Conservation (phyloP, 2,797 vertebrate species). For the Enteromius argenteus region DNA sequence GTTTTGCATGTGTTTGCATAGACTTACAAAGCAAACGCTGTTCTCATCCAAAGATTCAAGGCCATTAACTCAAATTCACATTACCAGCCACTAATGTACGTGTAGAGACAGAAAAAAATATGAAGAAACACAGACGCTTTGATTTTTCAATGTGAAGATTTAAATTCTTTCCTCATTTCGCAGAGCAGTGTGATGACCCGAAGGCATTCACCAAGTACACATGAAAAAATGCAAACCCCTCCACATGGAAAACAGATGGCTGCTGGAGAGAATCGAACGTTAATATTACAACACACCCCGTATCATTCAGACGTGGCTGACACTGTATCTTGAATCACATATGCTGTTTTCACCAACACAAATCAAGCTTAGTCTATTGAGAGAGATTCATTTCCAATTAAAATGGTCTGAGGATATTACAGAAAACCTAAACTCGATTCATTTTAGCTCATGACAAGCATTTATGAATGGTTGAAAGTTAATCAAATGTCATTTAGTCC, state of each 20-base stretch:
- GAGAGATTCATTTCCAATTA: background rate
- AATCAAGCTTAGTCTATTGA: slow-evolving; percentile 12
- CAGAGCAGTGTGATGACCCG: slow-evolving; percentile 40
- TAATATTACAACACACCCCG: slow-evolving; percentile 3
- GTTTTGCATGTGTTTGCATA: slow-evolving; percentile 46
- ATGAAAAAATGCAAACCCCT: slow-evolving; percentile 52
- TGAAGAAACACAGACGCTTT: background rate
- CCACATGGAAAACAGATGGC: slow-evolving; percentile 37
- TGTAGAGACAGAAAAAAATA: background rate
- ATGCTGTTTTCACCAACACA: background rate
- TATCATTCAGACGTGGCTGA: slow-evolving; percentile 22
- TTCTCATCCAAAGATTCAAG: slow-evolving; percentile 21
- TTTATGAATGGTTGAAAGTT: background rate
- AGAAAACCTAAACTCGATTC: background rate
- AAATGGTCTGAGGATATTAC: background rate
- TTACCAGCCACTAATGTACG: slow-evolving; percentile 3
- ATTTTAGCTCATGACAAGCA: background rate
- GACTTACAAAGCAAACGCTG: slow-evolving; percentile 15
- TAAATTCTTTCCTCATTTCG: slow-evolving; percentile 46
- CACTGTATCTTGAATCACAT: slow-evolving; percentile 28
- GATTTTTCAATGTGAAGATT: slow-evolving; percentile 30
- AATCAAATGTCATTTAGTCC: background rate
- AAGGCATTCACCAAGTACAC: slow-evolving; percentile 58
- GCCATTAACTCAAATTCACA: slow-evolving; percentile 1
- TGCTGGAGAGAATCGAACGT: slow-evolving; percentile 26